Conservation (phyloP, 2,113 vertebrate genomes). For the Apus apus region DNA sequence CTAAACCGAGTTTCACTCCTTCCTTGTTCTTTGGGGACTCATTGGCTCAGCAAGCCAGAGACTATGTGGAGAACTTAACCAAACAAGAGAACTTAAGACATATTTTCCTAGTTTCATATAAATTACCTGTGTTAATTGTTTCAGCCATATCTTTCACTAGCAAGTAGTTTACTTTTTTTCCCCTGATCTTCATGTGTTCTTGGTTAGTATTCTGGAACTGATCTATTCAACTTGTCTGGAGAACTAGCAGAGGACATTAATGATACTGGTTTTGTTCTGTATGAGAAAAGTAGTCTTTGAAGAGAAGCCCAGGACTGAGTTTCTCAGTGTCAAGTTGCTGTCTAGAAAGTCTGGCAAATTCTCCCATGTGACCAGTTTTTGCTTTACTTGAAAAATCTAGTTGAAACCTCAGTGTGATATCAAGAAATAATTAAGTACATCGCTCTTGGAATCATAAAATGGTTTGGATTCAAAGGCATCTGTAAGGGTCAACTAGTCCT, state of each 20-base stretch:
- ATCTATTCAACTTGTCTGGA: not conserved
- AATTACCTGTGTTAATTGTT: not conserved
- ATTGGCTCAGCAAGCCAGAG: not conserved
- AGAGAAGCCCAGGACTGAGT: not conserved
- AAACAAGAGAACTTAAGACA: not conserved
- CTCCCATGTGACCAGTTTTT: not conserved
- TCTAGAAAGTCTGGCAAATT: not conserved
- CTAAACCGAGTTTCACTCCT: no score
- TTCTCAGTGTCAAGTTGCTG: not conserved
- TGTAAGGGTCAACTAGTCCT: not conserved
- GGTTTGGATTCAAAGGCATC: not conserved
- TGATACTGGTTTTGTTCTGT: no score
- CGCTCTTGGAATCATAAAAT: not conserved
- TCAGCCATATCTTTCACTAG: not conserved
- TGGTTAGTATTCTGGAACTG: not conserved
- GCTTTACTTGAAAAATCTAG: not conserved
- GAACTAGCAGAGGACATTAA: not conserved
- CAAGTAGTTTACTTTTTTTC: not conserved
- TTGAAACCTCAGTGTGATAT: not conserved
- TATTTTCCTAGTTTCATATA: not conserved
- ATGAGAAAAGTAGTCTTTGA: not conserved
- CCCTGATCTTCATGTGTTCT: not conserved
- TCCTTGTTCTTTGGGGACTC: no score
- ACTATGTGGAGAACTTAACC: not conserved
- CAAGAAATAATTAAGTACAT: not conserved